Evolutionary conservation across 2,888 invertebrate species (phyloP).

Genomic region (Drosophila anomelani): DNA sequence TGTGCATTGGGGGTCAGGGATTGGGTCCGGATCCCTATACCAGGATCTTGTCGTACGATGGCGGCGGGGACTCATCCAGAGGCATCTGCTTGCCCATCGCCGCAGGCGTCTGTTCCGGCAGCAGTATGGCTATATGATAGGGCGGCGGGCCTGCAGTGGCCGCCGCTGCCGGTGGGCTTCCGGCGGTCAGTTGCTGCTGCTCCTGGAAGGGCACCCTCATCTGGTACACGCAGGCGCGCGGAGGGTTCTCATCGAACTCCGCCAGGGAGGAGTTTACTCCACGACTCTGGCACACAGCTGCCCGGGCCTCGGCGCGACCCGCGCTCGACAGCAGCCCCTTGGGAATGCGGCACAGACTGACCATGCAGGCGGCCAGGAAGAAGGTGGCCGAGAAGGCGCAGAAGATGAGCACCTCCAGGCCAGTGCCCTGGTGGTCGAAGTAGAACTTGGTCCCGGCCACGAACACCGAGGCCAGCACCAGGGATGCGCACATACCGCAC

Average conservation of each 20-base stretch:
- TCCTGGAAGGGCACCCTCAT: slow-evolving; percentile 64
- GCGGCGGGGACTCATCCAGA: slow-evolving; percentile 88
- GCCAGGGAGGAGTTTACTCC: slow-evolving; percentile 59
- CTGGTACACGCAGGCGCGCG: slow-evolving; percentile 56
- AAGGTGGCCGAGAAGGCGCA: slow-evolving; percentile 88
- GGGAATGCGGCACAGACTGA: slow-evolving; percentile 87
- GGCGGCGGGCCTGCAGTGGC: slow-evolving; percentile 88
- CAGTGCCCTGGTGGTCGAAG: slow-evolving; percentile 88
- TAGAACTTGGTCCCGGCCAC: slow-evolving; percentile 90
- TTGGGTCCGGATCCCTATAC: slow-evolving; percentile 86
- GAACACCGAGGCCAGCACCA: slow-evolving; percentile 89
- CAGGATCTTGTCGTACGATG: slow-evolving; percentile 91
- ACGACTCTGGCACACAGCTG: slow-evolving; percentile 63
- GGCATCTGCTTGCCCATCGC: slow-evolving; percentile 67
- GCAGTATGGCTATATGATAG: slow-evolving; percentile 92
- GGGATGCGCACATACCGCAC: slow-evolving; percentile 90
- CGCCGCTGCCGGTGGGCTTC: slow-evolving; percentile 29
- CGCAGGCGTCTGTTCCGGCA: slow-evolving; percentile 86
- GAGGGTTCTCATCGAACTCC: slow-evolving; percentile 25
- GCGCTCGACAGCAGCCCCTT: slow-evolving; percentile 80
- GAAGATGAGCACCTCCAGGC: slow-evolving; percentile 88
- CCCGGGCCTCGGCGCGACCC: slow-evolving; percentile 60
- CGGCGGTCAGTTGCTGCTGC: slow-evolving; percentile 54
- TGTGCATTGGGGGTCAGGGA: slow-evolving; percentile 51
- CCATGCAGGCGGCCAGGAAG: slow-evolving; percentile 88